Evolutionary conservation across 2,797 vertebrate genomes (phyloP).

Genomic region (Podarcis siculus): DNA sequence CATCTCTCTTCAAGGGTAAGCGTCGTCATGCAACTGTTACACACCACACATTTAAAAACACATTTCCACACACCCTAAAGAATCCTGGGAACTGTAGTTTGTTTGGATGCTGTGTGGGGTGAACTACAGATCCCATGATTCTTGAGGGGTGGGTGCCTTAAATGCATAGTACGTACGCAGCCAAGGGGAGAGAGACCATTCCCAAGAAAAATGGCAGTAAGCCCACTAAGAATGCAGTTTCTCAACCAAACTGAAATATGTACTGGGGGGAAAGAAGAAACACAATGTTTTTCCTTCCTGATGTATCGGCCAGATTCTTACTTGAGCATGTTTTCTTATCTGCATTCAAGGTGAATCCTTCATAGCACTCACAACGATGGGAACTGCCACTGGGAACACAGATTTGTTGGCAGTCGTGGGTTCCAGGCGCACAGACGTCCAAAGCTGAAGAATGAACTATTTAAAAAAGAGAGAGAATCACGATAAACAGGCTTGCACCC

Average conservation of each 20-base stretch:
- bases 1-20: too few relatives aligned
- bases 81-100: too few relatives aligned
- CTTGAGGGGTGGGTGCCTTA: too few relatives aligned
- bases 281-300: not conserved
- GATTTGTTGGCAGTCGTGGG: slow-evolving; percentile 83
- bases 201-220: too few relatives aligned
- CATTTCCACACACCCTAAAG: too few relatives aligned
- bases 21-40: too few relatives aligned
- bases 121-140: too few relatives aligned
- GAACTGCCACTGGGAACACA: slow-evolving; percentile 77
- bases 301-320: slow-evolving; percentile 63
- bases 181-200: too few relatives aligned
- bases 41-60: too few relatives aligned
- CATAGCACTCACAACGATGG: slow-evolving; percentile 80
- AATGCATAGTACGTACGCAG: too few relatives aligned
- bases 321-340: slow-evolving; percentile 86
- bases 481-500: not conserved
- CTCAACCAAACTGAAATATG: not conserved
- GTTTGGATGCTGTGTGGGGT: too few relatives aligned
- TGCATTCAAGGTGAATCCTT: slow-evolving; percentile 81
- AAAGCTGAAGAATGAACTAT: not conserved
- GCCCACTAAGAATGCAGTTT: slow-evolving; percentile 4
- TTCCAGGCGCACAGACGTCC: slow-evolving; percentile 76
- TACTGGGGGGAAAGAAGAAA: not conserved
- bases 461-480: not conserved